phyloP scores from a whole-genome alignment of 2,797 vertebrate species.

The Pangasius larnaudii region DNA sequence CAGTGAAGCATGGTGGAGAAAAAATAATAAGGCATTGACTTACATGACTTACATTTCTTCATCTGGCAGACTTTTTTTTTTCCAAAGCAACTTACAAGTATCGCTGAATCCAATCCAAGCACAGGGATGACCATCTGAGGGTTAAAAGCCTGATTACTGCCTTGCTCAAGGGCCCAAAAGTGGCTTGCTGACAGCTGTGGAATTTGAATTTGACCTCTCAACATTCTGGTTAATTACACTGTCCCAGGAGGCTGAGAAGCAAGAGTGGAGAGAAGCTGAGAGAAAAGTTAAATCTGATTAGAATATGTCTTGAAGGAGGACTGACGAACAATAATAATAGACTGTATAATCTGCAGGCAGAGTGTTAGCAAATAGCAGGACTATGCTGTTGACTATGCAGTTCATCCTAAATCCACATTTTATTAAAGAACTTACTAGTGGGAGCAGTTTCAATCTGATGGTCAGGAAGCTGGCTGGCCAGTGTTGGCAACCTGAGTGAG shows the following conservation, averaged over 20 bases:
- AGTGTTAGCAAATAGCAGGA: neutral
- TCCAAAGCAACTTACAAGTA: neutral
- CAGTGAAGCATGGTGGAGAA: neutral
- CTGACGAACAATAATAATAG: neutral
- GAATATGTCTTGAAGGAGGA: neutral
- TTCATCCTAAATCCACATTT: neutral
- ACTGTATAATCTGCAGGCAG: neutral
- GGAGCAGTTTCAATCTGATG: neutral
- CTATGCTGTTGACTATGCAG: too few species aligned
- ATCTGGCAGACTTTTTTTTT: neutral
- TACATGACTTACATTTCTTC: neutral
- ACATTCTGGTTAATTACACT: conserved; percentile 1
- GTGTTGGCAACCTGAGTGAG: conserved; percentile 15
- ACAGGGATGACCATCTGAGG: neutral
- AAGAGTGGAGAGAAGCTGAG: neutral
- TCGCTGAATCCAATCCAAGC: neutral
- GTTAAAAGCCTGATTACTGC: neutral
- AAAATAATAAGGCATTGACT: neutral
- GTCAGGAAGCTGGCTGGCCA: neutral
- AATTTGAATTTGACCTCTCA: neutral
- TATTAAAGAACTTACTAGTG: neutral
- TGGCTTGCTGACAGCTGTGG: neutral
- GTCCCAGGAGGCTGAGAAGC: neutral
- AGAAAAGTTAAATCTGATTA: neutral
- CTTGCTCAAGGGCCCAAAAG: neutral